Evolutionary conservation across 1,140 invertebrate genomes (phyloP).

Genomic region (Muscidifurax raptorellus): DNA sequence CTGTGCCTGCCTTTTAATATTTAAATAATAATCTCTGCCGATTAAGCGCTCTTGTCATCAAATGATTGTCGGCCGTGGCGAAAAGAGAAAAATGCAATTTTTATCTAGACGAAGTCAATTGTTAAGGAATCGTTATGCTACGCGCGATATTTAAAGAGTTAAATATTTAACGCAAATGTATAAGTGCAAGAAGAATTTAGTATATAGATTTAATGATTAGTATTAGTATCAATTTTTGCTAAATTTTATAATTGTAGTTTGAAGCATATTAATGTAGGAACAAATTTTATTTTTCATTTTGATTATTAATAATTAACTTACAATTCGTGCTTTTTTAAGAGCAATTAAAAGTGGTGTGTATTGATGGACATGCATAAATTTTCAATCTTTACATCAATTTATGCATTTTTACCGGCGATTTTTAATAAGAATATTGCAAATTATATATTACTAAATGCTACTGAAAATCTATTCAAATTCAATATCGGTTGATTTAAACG

Average conservation of each 20-base stretch:
- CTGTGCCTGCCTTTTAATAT: not conserved
- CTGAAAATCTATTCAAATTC: too few relatives aligned
- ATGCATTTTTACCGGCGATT: too few relatives aligned
- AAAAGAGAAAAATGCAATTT: not conserved
- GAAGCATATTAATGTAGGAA: not conserved
- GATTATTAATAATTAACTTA: too few relatives aligned
- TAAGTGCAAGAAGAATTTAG: not conserved
- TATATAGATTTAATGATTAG: conserved; percentile 2
- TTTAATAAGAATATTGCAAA: too few relatives aligned
- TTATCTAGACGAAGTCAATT: not conserved
- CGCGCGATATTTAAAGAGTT: not conserved
- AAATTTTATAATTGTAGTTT: conserved; percentile 30
- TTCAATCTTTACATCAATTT: too few relatives aligned
- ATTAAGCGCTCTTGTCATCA: not conserved
- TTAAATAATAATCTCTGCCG: too few relatives aligned
- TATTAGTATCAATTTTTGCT: conserved; percentile 15
- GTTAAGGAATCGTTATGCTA: not conserved
- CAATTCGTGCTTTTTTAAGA: too few relatives aligned
- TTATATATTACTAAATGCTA: too few relatives aligned
- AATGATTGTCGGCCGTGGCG: not conserved
- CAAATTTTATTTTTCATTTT: too few relatives aligned
- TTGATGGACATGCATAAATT: too few relatives aligned
- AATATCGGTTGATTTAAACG: too few relatives aligned
- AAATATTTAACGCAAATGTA: not conserved
- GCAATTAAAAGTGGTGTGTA: too few relatives aligned